Conservation (phyloP, 2,113 vertebrate species). For the Machaerirhynchus nigripectus region DNA sequence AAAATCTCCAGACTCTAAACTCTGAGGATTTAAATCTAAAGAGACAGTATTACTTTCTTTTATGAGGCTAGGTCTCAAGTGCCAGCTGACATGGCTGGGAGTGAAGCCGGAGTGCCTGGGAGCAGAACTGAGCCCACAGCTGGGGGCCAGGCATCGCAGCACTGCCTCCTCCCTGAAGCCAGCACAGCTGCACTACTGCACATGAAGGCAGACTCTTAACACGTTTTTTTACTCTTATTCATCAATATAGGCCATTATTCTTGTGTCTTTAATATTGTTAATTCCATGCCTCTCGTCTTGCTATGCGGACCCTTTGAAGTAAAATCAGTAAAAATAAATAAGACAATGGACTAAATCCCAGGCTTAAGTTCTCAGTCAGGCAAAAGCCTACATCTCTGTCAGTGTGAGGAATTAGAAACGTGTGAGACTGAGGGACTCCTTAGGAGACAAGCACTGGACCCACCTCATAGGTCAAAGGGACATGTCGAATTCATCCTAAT, state of each 20-base stretch:
- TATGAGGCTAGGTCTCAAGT: neutral
- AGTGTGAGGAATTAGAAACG: neutral
- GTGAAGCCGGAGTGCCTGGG: fast-evolving
- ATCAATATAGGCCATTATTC: neutral
- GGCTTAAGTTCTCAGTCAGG: neutral
- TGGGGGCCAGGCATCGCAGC: neutral
- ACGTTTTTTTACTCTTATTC: neutral
- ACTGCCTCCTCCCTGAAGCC: neutral
- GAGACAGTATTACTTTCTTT: neutral
- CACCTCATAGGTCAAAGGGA: neutral
- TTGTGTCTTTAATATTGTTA: neutral
- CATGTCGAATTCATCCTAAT: neutral
- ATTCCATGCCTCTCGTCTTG: neutral
- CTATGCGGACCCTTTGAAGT: neutral
- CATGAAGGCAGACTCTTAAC: neutral
- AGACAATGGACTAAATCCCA: neutral
- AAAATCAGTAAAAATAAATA: neutral
- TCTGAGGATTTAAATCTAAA: neutral
- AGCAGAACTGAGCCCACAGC: neutral
- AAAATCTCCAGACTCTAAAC: neutral
- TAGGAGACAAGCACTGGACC: neutral
- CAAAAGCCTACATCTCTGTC: neutral
- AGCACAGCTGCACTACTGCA: neutral
- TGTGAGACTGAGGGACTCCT: neutral
- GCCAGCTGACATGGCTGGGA: neutral